phyloP scores from a whole-genome alignment of 2,797 vertebrate genomes.

The Lepidocolaptes lacrymiger region DNA sequence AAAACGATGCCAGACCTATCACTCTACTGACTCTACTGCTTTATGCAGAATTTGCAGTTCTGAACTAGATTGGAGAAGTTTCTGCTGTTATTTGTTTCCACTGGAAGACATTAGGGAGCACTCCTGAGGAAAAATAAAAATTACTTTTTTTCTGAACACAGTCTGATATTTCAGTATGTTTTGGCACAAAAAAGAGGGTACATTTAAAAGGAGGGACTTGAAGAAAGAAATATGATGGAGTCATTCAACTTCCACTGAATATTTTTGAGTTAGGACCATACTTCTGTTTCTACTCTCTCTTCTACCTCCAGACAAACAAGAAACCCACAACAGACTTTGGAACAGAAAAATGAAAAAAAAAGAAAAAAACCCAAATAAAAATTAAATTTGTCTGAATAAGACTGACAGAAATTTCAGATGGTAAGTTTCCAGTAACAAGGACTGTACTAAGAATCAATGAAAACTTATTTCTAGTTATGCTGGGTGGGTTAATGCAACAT shows the following conservation, averaged over 20 bases:
- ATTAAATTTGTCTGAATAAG: background rate
- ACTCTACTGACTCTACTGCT: background rate
- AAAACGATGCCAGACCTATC: background rate
- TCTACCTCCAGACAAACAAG: background rate
- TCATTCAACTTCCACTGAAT: background rate
- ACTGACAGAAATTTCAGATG: background rate
- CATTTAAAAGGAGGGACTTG: background rate
- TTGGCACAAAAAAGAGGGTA: background rate
- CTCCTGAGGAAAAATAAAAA: background rate
- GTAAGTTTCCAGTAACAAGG: background rate
- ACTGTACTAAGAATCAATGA: background rate
- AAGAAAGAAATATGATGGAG: background rate
- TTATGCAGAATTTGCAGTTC: background rate
- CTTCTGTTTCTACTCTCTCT: background rate
- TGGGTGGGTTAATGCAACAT: background rate
- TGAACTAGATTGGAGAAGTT: background rate
- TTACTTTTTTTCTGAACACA: background rate
- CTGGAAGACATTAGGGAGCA: background rate
- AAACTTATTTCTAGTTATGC: background rate
- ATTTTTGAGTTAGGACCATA: background rate
- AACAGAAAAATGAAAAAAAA: background rate
- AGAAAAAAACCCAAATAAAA: background rate
- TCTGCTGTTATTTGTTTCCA: background rate
- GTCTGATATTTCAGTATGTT: background rate
- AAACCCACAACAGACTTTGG: background rate